Evolutionary conservation across 2,888 invertebrate species (phyloP).

Genomic region (Dusona sp.): DNA sequence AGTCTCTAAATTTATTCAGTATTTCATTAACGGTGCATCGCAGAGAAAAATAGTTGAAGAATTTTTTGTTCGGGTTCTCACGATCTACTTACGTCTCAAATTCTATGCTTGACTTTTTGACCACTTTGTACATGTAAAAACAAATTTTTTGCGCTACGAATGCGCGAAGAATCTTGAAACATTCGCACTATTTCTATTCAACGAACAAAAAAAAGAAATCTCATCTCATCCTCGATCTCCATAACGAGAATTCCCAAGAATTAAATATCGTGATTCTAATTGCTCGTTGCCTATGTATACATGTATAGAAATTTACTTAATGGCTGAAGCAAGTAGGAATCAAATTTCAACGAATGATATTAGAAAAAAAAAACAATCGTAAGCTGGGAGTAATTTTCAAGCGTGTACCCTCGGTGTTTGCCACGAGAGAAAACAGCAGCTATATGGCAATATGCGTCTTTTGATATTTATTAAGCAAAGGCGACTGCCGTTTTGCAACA

Average conservation of each 20-base stretch:
- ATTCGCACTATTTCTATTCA: conserved; percentile 24
- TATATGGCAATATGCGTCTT: conserved; percentile 22
- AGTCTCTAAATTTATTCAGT: background rate
- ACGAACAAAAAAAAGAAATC: conserved; percentile 27
- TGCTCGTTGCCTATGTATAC: conserved; percentile 31
- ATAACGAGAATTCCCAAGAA: conserved; percentile 39
- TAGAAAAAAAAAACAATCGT: conserved; percentile 24
- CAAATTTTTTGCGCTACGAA: background rate
- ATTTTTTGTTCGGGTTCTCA: background rate
- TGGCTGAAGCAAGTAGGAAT: conserved; percentile 20
- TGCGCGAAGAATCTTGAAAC: conserved; percentile 16
- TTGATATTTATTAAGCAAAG: conserved; percentile 57
- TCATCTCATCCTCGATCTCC: conserved; percentile 34
- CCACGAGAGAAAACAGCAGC: conserved; percentile 22
- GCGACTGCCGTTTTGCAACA: conserved; percentile 36
- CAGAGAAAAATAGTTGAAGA: background rate
- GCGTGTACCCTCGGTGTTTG: conserved; percentile 29
- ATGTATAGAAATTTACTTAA: conserved; percentile 17
- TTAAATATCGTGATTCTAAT: conserved; percentile 54
- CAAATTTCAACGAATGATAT: conserved; percentile 53
- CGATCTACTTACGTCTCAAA: no score
- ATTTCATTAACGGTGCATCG: background rate
- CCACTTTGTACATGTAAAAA: conserved; percentile 12
- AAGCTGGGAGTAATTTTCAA: conserved; percentile 46
- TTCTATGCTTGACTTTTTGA: background rate